These are phyloP conservation scores for Pseudorhombus dupliciocellatus DNA, from an alignment of 2,113 vertebrate genomes.

Conservation along the genomic window DNA sequence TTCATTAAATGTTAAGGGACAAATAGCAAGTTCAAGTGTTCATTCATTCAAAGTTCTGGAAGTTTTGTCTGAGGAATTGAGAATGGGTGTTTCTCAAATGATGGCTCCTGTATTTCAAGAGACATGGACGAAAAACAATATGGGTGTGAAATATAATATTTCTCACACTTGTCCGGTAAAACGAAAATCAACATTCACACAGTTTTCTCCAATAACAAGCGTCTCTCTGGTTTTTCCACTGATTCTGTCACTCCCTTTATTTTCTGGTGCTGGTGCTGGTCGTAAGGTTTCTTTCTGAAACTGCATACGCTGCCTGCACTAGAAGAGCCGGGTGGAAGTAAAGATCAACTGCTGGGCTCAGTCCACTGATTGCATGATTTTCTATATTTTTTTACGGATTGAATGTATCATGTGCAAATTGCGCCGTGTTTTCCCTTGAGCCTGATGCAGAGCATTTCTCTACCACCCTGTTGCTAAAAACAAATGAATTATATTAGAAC, in stretches of 20 bases:
- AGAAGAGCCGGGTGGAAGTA: too few relatives aligned
- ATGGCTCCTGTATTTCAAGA: slow-evolving; percentile 15
- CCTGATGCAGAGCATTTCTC: too few relatives aligned
- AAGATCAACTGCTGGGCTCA: too few relatives aligned
- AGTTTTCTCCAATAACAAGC: slow-evolving; percentile 2
- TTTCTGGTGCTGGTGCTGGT: too few relatives aligned
- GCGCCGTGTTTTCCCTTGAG: too few relatives aligned
- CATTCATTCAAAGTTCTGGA: slow-evolving; percentile 15
- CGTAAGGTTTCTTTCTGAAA: too few relatives aligned
- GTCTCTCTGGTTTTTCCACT: slow-evolving; percentile 1
- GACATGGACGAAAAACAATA: slow-evolving; percentile 9
- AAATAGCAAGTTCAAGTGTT: slow-evolving; percentile 22
- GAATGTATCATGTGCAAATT: too few relatives aligned
- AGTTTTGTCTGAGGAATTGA: background rate
- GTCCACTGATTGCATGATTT: too few relatives aligned
- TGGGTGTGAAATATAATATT: slow-evolving; percentile 2
- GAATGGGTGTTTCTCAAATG: background rate
- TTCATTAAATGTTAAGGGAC: slow-evolving; percentile 46
- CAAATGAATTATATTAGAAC: too few relatives aligned
- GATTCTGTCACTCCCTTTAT: slow-evolving; percentile 32
- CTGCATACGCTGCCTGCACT: too few relatives aligned
- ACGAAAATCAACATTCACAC: background rate
- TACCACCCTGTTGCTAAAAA: too few relatives aligned
- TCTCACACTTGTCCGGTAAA: background rate
- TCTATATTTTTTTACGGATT: background rate